Base-by-base conservation (phyloP, 2,888 invertebrate genomes). In the Metopia argyrocephala region DNA sequence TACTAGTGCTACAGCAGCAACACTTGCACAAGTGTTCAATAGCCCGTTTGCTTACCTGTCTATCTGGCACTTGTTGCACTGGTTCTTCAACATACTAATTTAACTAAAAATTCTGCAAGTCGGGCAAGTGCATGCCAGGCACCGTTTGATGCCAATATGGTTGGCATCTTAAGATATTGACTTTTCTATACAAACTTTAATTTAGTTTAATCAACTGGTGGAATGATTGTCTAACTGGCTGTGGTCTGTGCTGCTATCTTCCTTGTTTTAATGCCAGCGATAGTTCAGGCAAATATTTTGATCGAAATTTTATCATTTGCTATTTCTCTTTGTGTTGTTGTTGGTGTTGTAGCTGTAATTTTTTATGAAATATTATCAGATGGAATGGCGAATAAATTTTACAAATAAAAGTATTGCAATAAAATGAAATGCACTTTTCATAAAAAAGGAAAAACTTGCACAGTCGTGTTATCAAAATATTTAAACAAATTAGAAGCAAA, bases 201-300 rank as follows among this genome's bases (percentile, higher is more conserved):
- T 12, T n/a, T n/a, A n/a, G 46, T 7, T 45, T 54, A 27, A 38
- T n/a, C 61, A n/a, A 9, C 27, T 65, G 59, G 12, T 20, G 48
- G 66, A 50, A 46, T 52, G 46, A 9, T 73, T 56, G 25, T 1
- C 38, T 68, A 66, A 27, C 48, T 64, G 48, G 2, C 12, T 28
- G 25, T 62, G 61, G 52, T 48, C n/a, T n/a, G n/a, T 48, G 25
- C 54, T 73, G 48, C 74, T 81, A 81, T 81, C 81, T 78, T 65
- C 68, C 59, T 66, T 59, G 65, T 57, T 66, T 61, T 38, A 57
- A 50, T 71, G 66, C 46, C 46, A 57, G 61, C 59, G 73, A 80
- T 73, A 69, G 73, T 73, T 80, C 52, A 76, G 59, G 76, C 73
- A 80, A 80, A 80, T 80, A 80, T 80, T 80, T 80, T 80, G 80